phyloP scores from a whole-genome alignment of 2,113 vertebrate species.

The Alligator mississippiensis region DNA sequence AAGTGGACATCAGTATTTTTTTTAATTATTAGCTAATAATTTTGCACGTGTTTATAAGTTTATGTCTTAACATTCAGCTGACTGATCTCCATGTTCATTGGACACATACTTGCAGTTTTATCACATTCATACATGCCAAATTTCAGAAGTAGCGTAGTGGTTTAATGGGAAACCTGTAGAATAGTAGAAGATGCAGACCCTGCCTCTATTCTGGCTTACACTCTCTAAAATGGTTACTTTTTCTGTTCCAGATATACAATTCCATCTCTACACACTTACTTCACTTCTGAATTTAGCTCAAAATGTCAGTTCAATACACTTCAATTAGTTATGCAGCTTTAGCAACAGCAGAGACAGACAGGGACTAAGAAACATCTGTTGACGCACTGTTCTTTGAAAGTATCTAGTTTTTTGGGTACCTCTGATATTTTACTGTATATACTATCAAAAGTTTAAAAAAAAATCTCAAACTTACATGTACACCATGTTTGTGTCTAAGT shows the following conservation, averaged over 20 bases:
- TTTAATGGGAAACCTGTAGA: not conserved
- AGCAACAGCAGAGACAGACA: not conserved
- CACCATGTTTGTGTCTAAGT: conserved; percentile 97
- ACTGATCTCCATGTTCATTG: not conserved
- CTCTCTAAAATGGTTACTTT: not conserved
- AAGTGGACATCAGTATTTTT: not conserved
- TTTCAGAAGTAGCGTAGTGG: not conserved
- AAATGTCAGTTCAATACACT: not conserved
- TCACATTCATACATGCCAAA: not conserved
- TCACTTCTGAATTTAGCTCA: not conserved
- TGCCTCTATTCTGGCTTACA: not conserved
- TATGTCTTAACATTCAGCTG: not conserved
- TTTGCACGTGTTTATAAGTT: not conserved
- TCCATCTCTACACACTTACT: not conserved
- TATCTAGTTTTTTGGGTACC: not conserved
- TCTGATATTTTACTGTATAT: not conserved
- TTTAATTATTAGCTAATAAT: not conserved
- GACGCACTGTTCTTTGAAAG: not conserved
- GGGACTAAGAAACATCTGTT: not conserved
- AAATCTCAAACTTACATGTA: conserved; percentile 87
- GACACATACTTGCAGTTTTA: not conserved
- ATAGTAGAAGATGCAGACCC: not conserved
- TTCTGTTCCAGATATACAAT: not conserved
- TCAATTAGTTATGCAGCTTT: not conserved
- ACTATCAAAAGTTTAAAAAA: conserved; percentile 18